A percentile compares a stretch with the other conserved stretches of the same genome.
These are phyloP conservation scores for Branchellion lobata DNA, from an alignment of 2,888 invertebrate genomes.

Conservation along the genomic window DNA sequence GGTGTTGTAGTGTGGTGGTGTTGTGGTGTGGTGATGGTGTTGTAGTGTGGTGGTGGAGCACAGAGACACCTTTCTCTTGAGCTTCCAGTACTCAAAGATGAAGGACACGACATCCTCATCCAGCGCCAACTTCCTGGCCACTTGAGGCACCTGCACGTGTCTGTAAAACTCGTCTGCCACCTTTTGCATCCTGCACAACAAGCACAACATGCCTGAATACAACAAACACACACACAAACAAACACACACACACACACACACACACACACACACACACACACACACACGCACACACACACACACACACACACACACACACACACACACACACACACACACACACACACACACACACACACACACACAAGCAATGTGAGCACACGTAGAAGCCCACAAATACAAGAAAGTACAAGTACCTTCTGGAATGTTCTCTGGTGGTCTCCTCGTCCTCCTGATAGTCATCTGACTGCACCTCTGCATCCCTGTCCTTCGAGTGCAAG, in stretches of 20 bases:
- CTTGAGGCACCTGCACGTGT: constrained; percentile 73
- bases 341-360: constrained; percentile 22
- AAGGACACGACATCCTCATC: constrained; percentile 74
- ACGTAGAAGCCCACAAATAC: neutral
- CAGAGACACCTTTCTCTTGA: constrained; percentile 72
- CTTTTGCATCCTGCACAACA: constrained; percentile 74
- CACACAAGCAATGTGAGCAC: neutral
- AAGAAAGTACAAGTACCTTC: constrained; percentile 1
- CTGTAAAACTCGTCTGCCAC: constrained; percentile 91
- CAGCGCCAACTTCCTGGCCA: constrained; percentile 69
- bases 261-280: constrained; percentile 45
- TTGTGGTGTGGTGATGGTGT: neutral
- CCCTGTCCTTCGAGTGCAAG: constrained; percentile 1
- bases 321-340: constrained; percentile 22
- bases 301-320: neutral
- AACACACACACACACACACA: constrained; percentile 43
- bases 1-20: neutral
- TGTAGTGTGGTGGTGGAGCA: neutral
- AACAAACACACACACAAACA: no score
- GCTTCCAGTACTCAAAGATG: constrained; percentile 93
- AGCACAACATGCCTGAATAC: no score
- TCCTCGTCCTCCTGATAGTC: neutral
- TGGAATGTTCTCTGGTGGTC: neutral
- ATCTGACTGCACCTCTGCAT: neutral
- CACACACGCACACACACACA: constrained; percentile 31